Evolutionary conservation across 2,888 invertebrate species (phyloP).

Genomic region (Scotopteryx bipunctaria): DNA sequence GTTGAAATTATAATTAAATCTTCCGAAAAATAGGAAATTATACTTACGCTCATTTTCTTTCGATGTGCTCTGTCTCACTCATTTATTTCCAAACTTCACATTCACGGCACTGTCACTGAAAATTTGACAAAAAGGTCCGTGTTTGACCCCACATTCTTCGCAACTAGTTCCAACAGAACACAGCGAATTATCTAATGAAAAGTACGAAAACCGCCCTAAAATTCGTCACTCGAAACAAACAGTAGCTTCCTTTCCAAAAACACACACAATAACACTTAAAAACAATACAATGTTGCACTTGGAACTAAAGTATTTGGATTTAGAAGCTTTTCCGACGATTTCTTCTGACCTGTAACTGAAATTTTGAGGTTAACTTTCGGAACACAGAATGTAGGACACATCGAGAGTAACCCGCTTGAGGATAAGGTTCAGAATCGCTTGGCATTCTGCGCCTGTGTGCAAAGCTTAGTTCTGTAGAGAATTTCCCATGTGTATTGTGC

Average conservation of each 20-base stretch:
- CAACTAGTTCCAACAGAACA: conserved; percentile 23
- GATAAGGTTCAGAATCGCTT: conserved; percentile 65
- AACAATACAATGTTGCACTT: conserved; percentile 13
- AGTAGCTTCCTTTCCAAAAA: neutral
- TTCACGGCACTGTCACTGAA: conserved; percentile 48
- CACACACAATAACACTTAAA: conserved; percentile 3
- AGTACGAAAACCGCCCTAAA: conserved; percentile 27
- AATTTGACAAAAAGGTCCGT: conserved; percentile 31
- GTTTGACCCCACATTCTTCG: conserved; percentile 33
- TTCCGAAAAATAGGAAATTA: neutral
- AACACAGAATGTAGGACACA: conserved; percentile 75
- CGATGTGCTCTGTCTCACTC: conserved; percentile 35
- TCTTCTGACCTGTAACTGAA: conserved; percentile 57
- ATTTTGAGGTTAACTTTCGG: conserved; percentile 78
- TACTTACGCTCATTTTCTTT: conserved; percentile 71
- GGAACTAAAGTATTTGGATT: conserved; percentile 32
- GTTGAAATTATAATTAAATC: too few relatives aligned
- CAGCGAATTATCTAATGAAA: conserved; percentile 26
- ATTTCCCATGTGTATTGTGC: conserved; percentile 48
- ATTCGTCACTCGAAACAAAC: conserved; percentile 1
- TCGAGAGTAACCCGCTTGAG: conserved; percentile 53
- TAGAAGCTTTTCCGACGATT: conserved; percentile 49
- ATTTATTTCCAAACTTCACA: conserved; percentile 46
- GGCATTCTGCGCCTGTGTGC: conserved; percentile 53
- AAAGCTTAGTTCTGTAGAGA: conserved; percentile 44